Percentiles rank a stretch among this genome's conserved stretches.
Evolutionary conservation across 2,113 vertebrate species (phyloP).

Genomic region (Stigmatopora argus): DNA sequence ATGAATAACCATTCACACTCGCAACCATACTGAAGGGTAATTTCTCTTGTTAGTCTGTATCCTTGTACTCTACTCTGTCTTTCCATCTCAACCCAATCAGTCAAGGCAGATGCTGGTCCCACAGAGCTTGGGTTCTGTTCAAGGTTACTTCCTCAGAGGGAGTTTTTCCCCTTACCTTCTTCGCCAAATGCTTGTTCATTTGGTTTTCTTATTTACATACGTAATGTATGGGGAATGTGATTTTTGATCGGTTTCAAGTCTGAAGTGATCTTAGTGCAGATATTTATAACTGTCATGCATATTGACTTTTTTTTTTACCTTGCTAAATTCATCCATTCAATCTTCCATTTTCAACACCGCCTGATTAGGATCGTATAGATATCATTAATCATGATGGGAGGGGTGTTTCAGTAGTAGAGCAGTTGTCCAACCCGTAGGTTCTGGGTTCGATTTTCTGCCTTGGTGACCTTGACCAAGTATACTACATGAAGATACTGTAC

Average conservation of each 20-base stretch:
- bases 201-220: neutral
- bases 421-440: too few species aligned
- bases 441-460: too few species aligned
- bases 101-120: neutral
- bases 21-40: too few species aligned
- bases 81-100: neutral
- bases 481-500: too few species aligned
- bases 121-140: neutral
- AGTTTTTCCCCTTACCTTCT: neutral
- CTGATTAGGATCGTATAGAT: too few species aligned
- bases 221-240: neutral
- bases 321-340: neutral
- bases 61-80: neutral
- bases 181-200: neutral
- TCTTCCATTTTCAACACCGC: too few species aligned
- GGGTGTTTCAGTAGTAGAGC: too few species aligned
- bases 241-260: neutral
- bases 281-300: neutral
- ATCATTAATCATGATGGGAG: too few species aligned
- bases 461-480: too few species aligned
- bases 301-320: neutral
- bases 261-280: neutral
- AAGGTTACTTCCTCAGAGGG: neutral
- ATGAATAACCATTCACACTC: too few species aligned
- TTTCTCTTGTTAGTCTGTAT: too few species aligned